Evolutionary conservation across 1,140 invertebrate genomes (phyloP), one percentile per base, ranked within the genome.

Genomic region (Drosophila sucinea): DNA sequence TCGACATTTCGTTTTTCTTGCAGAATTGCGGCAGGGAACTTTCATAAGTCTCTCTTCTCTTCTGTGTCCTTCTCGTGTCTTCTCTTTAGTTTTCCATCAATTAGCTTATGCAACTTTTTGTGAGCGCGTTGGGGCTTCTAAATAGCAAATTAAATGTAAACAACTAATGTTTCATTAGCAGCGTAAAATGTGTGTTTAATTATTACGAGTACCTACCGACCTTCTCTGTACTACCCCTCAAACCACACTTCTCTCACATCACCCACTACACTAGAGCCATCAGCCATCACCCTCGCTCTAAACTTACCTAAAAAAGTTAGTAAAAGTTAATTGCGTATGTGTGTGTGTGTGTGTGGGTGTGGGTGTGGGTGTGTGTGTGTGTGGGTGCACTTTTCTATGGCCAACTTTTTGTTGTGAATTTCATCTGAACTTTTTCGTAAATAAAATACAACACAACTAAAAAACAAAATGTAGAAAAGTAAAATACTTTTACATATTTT

Each of bases 81-180:
- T 51, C 17, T 38, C 10, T 38, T 47, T 7, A 51, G 44, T 54
- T 55, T 69, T 41, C 63, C 60, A 67, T 61, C 67, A 58, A 60
- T 65, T 47, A 75, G 27, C 57, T 44, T 62, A 67, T 67, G 51
- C 54, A 69, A 40, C 73, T 56, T 63, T 62, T 51, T 27, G 32
- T 41, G 56, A 17, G 54, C 23, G 61, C 29, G 62, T 54, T 66
- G 56, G 58, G 69, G 70, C 66, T 82, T 76, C 67, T 73, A 87
- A 87, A 87, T 80, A 71, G 76, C 77, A 87, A 87, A 87, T 87
- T 89, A 87, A 89, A 87, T 89, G 80, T 78, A 89, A 90, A 89
- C 84, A 89, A 81, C 84, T 89, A 89, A 89, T 89, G 80, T 89
- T 89, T 89, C 84, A 89, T 89, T 89, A 89, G 84, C 73, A 89